Evolutionary conservation across 2,797 vertebrate species (phyloP).

Genomic region (Xenops minutus): DNA sequence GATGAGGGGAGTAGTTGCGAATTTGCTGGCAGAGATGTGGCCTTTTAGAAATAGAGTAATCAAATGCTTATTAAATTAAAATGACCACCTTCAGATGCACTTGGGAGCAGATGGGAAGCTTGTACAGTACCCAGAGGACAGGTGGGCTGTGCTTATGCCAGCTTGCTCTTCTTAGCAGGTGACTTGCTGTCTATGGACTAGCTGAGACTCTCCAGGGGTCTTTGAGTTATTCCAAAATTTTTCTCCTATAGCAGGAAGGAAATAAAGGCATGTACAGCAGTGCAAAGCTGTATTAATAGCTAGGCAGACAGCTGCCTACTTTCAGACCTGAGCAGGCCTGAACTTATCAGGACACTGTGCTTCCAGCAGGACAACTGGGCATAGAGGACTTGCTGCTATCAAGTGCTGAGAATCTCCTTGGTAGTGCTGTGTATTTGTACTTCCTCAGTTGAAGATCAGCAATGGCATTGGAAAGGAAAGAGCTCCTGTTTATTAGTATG

Average conservation of each 20-base stretch:
- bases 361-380: conserved; percentile 4
- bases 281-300: background rate
- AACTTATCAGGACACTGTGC: background rate
- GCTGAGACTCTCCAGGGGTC: background rate
- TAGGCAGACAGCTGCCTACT: conserved; percentile 25
- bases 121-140: conserved; percentile 44
- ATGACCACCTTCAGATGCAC: conserved; percentile 52
- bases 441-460: background rate
- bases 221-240: background rate
- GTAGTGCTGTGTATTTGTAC: background rate
- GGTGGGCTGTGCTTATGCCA: conserved; percentile 34
- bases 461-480: background rate
- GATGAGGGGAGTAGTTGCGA: background rate
- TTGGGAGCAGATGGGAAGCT: conserved; percentile 60
- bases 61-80: background rate
- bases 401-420: background rate
- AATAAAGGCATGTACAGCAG: background rate
- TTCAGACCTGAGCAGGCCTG: background rate
- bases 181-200: background rate
- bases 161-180: conserved; percentile 22
- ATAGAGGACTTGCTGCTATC: background rate
- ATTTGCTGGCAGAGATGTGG: background rate
- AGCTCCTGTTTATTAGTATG: background rate
- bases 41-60: background rate
- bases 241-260: background rate